Evolutionary conservation across 30 jellyfish, hydroid and myxozoan species (phyloP).

Genomic region (Pseudorhiza aurosa): DNA sequence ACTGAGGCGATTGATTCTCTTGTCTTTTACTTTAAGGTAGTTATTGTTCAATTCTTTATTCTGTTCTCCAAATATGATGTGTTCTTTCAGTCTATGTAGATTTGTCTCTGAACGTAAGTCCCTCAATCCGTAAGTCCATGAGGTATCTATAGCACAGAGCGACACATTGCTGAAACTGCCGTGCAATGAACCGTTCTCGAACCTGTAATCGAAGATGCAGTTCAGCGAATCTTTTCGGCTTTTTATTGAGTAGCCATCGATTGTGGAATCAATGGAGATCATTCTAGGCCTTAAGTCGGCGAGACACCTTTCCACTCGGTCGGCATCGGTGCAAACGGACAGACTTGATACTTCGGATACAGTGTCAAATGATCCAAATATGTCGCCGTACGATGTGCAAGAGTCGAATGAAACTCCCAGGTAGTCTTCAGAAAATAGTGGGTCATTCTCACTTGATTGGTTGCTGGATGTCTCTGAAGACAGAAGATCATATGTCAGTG

Average conservation of each 20-base stretch:
- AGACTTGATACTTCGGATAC: slow-evolving; percentile 43
- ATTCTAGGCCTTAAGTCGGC: slow-evolving; percentile 24
- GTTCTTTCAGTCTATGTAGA: slow-evolving; percentile 44
- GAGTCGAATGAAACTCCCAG: slow-evolving; percentile 64
- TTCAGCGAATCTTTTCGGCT: background rate
- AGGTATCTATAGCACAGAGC: slow-evolving; percentile 29
- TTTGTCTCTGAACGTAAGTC: slow-evolving; percentile 63
- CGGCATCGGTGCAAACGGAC: slow-evolving; percentile 41
- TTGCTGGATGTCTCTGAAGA: background rate
- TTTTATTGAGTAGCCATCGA: background rate
- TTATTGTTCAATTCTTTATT: slow-evolving; percentile 28
- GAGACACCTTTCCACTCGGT: slow-evolving; percentile 39
- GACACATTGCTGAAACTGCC: slow-evolving; percentile 71
- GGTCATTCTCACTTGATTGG: slow-evolving; percentile 3
- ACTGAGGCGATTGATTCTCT: slow-evolving; percentile 13
- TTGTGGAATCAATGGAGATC: slow-evolving; percentile 23
- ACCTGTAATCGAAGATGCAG: slow-evolving; percentile 18
- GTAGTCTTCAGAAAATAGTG: slow-evolving; percentile 30
- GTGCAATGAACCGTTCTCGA: slow-evolving; percentile 32
- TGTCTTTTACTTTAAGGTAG: background rate
- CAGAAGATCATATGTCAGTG: slow-evolving; percentile 23
- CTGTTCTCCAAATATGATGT: slow-evolving; percentile 50
- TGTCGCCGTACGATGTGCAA: slow-evolving; percentile 33
- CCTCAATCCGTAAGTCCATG: slow-evolving; percentile 41
- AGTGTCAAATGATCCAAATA: slow-evolving; percentile 64